phyloP scores from a whole-genome alignment of 2,888 invertebrate species.

The Macrosiphum euphorbiae region DNA sequence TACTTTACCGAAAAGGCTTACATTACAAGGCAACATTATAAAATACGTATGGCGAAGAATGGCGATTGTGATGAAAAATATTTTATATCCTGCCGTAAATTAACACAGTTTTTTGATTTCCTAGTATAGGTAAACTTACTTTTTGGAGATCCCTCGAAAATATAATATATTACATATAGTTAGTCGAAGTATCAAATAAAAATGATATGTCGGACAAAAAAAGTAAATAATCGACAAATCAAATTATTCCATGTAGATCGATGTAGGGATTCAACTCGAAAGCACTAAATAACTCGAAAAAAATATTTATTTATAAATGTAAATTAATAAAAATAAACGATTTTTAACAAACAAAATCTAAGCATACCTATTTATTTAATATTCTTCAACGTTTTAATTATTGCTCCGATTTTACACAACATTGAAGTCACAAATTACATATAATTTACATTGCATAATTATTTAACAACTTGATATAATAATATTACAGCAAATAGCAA shows the following conservation, averaged over 20 bases:
- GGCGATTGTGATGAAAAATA: background rate
- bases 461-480: background rate
- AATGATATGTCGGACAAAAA: constrained; percentile 19
- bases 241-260: background rate
- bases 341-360: background rate
- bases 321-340: background rate
- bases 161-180: background rate
- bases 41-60: background rate
- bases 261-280: background rate
- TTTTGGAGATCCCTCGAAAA: background rate
- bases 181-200: background rate
- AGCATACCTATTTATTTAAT: background rate
- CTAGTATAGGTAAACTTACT: background rate
- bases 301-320: background rate
- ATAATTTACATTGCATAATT: background rate
- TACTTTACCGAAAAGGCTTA: background rate
- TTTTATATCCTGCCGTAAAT: background rate
- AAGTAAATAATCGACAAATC: constrained; percentile 22
- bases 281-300: background rate
- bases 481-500: background rate
- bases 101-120: background rate
- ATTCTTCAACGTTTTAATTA: background rate
- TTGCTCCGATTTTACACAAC: background rate
- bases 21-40: background rate
- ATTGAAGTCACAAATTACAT: background rate